Percentiles rank a stretch among this genome's conserved stretches.
These are phyloP conservation scores for Desmodus rotundus DNA, from an alignment of 2,113 vertebrate species.

Conservation along the genomic window DNA sequence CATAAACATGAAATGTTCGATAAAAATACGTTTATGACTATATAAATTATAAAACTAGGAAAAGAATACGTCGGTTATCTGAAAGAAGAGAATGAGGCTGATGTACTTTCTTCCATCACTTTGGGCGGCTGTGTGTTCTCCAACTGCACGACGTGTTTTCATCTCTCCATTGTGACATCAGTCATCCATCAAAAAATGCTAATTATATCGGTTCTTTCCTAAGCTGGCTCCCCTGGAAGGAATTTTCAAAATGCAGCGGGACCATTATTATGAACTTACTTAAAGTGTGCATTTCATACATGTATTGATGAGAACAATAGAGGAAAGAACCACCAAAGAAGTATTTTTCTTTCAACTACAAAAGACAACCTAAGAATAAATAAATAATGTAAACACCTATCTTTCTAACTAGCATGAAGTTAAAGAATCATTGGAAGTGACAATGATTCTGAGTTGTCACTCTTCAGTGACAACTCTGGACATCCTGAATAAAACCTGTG, in stretches of 20 bases:
- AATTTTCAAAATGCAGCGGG: constrained; percentile 28
- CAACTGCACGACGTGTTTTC: constrained; percentile 46
- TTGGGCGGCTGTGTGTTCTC: not conserved
- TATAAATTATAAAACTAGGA: not conserved
- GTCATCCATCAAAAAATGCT: constrained; percentile 67
- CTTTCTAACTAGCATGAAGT: not conserved
- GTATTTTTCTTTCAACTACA: not conserved
- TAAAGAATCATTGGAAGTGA: not conserved
- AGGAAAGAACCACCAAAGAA: not conserved
- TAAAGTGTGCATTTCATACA: constrained; percentile 40
- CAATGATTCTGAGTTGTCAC: too few species aligned
- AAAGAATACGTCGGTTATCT: not conserved
- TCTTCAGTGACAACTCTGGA: not conserved
- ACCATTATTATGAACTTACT: constrained; percentile 47
- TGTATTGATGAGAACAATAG: constrained; percentile 41
- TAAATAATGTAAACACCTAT: not conserved
- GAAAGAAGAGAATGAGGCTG: not conserved
- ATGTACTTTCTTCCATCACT: not conserved
- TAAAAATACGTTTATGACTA: not conserved
- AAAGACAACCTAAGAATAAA: not conserved
- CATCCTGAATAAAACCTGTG: not conserved
- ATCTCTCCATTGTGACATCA: constrained; percentile 26
- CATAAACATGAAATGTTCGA: not conserved
- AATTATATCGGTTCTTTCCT: constrained; percentile 50
- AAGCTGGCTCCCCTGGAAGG: constrained; percentile 3